A percentile compares a stretch with the other conserved stretches of the same genome.
Conservation (phyloP, 2,797 vertebrate genomes). For the Lycodopsis pacificus region DNA sequence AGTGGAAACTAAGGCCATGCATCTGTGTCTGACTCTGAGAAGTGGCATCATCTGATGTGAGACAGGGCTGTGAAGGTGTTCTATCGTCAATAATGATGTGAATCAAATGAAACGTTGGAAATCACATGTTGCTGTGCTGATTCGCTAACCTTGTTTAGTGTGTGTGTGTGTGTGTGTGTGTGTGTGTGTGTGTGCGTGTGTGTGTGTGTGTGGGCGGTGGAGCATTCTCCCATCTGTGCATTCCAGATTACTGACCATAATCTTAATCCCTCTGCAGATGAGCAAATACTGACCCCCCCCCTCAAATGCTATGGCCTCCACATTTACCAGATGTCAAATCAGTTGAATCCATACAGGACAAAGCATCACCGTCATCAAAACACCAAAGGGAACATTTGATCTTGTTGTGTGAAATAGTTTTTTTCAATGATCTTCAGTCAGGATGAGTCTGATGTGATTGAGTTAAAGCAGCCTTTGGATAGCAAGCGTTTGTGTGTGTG, state of each 20-base stretch:
- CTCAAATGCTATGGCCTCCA: background rate
- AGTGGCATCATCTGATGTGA: background rate
- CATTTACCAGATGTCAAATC: no score
- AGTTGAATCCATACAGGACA: no score
- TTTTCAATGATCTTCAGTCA: background rate
- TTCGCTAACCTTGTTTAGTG: no score
- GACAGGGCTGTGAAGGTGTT: background rate
- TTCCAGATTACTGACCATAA: slow-evolving; percentile 15
- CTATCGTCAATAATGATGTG: background rate
- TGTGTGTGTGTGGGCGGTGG: background rate
- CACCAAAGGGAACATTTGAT: background rate
- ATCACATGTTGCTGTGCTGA: no score
- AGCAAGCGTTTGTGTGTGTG: no score
- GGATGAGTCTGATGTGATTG: background rate
- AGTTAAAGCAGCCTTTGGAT: background rate
- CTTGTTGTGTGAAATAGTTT: no score
- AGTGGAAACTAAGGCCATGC: no score
- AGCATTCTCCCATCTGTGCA: background rate
- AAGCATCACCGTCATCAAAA: no score
- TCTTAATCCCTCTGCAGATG: slow-evolving; percentile 9
- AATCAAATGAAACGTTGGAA: background rate
- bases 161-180: no score
- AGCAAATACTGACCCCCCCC: background rate
- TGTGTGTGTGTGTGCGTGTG: no score
- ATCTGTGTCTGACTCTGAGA: background rate